Evolutionary conservation across 2,113 vertebrate species (phyloP), one percentile per base, ranked within the genome.

Genomic region (Beaufortia kweichowensis): DNA sequence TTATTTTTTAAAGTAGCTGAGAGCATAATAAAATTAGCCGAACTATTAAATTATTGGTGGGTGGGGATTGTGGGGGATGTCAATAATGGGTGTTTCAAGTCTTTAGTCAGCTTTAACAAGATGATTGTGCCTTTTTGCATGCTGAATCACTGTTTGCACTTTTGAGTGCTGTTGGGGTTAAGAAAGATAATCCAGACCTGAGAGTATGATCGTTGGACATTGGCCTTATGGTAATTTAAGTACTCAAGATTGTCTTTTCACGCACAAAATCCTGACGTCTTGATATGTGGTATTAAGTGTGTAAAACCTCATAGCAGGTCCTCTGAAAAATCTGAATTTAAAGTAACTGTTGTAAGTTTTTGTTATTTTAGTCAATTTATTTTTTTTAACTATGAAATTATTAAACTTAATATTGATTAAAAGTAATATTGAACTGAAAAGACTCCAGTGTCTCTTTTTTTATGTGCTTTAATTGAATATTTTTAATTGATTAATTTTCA

Each of bases 61-160:
- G 33, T 15, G 3, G 15, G 3, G 43, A 46, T 46, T 46, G 12
- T 46, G 41, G 14, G 41, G 41, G 11, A 14, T 46, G 41, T 46
- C 3, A 46, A 46, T 46, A 12, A 46, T 46, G 41, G 14, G 11
- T 35, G 33, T 15, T 43, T 12, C 14, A 43, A 12, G 12, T 15
- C 41, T 43, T 55, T 17, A 15, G 33, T 59, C 57, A 43, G 17
- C 41, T 60, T 21, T 59, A 24, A 73, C 35, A 48, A 19, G 24
- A 48, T n/a, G 39, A n/a, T 11, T 35, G 23, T 61, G 57, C 71
- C 56, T 74, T 74, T 48, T 56, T 70, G 50, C 17, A 46, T 46
- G 70, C 3, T 29, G 56, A 43, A n/a, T 61, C 39, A 21, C 70
- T 61, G 26, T 31, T 61, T 73, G 39, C 70, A 73, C 70, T 73